These are phyloP conservation scores for Copidosoma aretas DNA, from an alignment of 2,888 invertebrate species.

Conservation along the genomic window DNA sequence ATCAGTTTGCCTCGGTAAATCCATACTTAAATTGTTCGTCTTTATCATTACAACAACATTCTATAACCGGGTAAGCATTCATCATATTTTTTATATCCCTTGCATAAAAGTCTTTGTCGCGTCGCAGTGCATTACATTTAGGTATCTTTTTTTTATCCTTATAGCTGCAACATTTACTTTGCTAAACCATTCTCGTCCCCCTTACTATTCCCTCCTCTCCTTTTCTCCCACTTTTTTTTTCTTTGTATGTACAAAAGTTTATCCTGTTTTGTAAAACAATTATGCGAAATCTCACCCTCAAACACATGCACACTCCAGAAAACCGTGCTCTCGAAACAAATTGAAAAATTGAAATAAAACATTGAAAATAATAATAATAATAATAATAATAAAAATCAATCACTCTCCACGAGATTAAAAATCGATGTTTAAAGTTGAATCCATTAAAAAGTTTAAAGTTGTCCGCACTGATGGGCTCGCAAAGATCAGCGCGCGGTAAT, in stretches of 20 bases:
- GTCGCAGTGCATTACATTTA: conserved; percentile 5
- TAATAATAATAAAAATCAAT: conserved; percentile 26
- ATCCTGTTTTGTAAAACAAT: conserved; percentile 22
- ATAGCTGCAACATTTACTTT: conserved; percentile 17
- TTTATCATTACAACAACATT: too few species aligned
- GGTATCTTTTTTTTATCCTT: background rate
- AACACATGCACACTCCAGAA: conserved; percentile 14
- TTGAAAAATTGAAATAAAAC: conserved; percentile 14
- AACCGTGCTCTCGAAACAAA: conserved; percentile 20
- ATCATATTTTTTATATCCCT: too few species aligned
- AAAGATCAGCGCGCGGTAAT: background rate
- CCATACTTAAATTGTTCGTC: too few species aligned
- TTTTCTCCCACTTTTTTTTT: conserved; percentile 19
- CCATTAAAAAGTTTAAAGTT: background rate
- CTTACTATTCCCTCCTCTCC: background rate
- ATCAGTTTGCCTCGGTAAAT: too few species aligned
- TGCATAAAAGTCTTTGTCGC: too few species aligned
- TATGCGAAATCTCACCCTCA: background rate
- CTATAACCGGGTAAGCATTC: too few species aligned
- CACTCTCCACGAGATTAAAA: conserved; percentile 23
- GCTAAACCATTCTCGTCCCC: background rate
- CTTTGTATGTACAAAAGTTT: conserved; percentile 33
- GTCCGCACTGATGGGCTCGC: background rate
- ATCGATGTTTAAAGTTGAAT: conserved; percentile 7
- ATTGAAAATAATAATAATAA: background rate